Base-by-base conservation (phyloP, 2,888 invertebrate species). In the Chaetoderma sp. region DNA sequence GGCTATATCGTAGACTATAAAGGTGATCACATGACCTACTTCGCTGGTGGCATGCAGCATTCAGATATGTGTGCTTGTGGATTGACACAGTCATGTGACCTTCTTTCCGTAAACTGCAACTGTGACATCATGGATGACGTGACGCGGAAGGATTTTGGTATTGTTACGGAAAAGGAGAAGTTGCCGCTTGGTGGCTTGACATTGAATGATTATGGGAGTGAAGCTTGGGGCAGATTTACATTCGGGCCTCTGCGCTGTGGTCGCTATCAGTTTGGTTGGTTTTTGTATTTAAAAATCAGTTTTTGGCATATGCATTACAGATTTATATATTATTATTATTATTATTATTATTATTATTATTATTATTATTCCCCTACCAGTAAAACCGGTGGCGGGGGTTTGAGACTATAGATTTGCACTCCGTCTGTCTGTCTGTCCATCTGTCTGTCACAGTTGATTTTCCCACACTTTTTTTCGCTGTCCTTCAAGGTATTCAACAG, bases 41-140 rank as follows among this genome's bases (percentile, higher is more conserved):
- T 68, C 60, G 73, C 77, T 6, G 78, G 78, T 13, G 78, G 77
- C 25, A 5, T 70, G 28, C 65, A 61, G 1, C 50, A 57, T 0
- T 44, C 42, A 32, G 68, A 71, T 28, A 68, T 60, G 56, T 83
- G 83, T 66, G 80, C 70, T 0, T 83, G 83, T 66, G 80, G 76
- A 4, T 36, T 79, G 13, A 72, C 75, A 3, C 57, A 64, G 18
- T 68, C 72, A 0, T 83, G 83, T 67, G 72, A 54, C 1, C 45
- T 63, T 6, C 44, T 60, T 3, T 45, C 56, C 4, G 67, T 68
- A 25, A 68, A 62, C 4, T 83, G 83, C 65, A 82, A 80, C 63
- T 83, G 83, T 67, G 78, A 81, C 60, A 67, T 73, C 2, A 60
- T 52, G n/a, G 80, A 80, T 56, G 77, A 72, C 1, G 47, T 60